Evolutionary conservation across 1,140 invertebrate genomes (phyloP).

Genomic region (Vanessa tameamea): DNA sequence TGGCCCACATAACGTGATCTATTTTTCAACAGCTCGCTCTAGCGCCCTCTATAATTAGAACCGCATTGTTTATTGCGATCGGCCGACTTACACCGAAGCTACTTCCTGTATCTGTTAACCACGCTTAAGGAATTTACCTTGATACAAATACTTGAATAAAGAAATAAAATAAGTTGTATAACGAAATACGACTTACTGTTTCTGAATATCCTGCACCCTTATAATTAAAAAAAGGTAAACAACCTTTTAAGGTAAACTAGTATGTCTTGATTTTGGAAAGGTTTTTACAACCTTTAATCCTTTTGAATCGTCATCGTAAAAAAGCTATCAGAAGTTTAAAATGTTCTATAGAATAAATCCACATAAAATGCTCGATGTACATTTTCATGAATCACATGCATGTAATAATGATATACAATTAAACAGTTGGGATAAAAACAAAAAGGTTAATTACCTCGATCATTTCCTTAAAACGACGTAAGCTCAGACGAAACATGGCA

Average conservation of each 20-base stretch:
- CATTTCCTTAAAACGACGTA: conserved; percentile 9
- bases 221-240: too few relatives aligned
- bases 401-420: too few relatives aligned
- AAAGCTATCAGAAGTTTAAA: too few relatives aligned
- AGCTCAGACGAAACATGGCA: neutral
- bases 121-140: neutral
- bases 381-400: too few relatives aligned
- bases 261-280: neutral
- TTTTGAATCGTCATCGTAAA: neutral
- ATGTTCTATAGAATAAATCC: too few relatives aligned
- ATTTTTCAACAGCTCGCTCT: conserved; percentile 64
- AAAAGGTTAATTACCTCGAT: conserved; percentile 14
- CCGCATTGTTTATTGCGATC: conserved; percentile 70
- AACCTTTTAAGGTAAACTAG: neutral
- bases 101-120: conserved; percentile 57
- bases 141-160: neutral
- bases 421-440: neutral
- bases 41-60: conserved; percentile 76
- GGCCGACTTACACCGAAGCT: conserved; percentile 53
- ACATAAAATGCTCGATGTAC: too few relatives aligned
- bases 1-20: conserved; percentile 73
- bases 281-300: neutral
- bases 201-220: too few relatives aligned
- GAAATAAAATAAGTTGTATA: neutral
- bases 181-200: too few relatives aligned